phyloP scores from a whole-genome alignment of 2,797 vertebrate species.

The Sandelia bainsii region DNA sequence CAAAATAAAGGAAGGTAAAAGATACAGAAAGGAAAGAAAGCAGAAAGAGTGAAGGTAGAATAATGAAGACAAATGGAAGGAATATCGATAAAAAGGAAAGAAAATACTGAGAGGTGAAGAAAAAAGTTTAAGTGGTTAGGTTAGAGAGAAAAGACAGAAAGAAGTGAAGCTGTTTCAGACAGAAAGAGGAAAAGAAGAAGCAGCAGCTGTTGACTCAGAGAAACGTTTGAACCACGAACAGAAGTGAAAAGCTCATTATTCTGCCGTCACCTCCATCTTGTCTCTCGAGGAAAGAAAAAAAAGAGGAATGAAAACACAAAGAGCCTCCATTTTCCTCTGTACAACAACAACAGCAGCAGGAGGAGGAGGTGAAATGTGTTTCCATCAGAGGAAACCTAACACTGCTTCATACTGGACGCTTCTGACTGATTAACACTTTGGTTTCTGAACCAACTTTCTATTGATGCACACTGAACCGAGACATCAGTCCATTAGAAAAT shows the following conservation, averaged over 20 bases:
- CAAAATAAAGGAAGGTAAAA: neutral
- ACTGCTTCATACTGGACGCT: neutral
- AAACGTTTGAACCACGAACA: slow-evolving; percentile 61
- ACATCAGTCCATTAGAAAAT: too few relatives aligned
- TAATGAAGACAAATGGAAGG: neutral
- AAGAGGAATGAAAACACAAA: slow-evolving; percentile 41
- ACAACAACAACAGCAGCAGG: neutral
- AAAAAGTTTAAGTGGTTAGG: too few relatives aligned
- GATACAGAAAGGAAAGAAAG: too few relatives aligned
- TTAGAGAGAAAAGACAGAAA: too few relatives aligned
- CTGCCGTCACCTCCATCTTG: slow-evolving; percentile 50
- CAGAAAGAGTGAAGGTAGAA: neutral
- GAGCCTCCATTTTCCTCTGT: slow-evolving; percentile 46
- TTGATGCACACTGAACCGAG: too few relatives aligned
- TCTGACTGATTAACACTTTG: too few relatives aligned
- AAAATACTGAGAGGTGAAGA: too few relatives aligned
- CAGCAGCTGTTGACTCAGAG: slow-evolving; percentile 37
- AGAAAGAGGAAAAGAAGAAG: slow-evolving; percentile 1
- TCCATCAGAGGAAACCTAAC: neutral
- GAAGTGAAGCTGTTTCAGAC: neutral
- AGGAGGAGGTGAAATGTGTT: neutral
- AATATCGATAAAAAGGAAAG: too few relatives aligned
- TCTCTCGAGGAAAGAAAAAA: slow-evolving; percentile 62
- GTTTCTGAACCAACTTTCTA: too few relatives aligned
- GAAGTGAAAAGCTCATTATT: slow-evolving; percentile 65